phyloP scores from a whole-genome alignment of 2,797 vertebrate genomes.

The Peromyscus eremicus region DNA sequence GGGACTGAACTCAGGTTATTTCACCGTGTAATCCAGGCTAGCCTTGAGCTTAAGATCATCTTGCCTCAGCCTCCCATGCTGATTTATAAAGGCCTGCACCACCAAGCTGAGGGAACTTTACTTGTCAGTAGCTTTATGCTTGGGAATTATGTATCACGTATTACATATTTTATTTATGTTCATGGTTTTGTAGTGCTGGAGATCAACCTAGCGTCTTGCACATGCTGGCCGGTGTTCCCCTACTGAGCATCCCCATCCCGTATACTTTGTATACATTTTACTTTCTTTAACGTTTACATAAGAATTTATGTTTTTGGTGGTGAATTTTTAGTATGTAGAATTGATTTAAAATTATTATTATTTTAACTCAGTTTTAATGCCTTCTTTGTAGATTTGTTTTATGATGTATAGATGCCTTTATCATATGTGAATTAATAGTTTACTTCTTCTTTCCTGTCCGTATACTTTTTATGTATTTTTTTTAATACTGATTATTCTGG shows the following conservation, averaged over 20 bases:
- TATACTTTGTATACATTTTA: not conserved
- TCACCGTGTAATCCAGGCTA: not conserved
- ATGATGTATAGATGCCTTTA: not conserved
- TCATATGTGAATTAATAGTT: not conserved
- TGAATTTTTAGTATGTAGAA: not conserved
- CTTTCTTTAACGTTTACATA: not conserved
- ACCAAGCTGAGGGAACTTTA: not conserved
- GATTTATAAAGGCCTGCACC: not conserved
- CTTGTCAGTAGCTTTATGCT: slow-evolving; percentile 25
- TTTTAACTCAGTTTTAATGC: not conserved
- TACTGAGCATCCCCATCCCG: not conserved
- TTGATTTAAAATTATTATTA: not conserved
- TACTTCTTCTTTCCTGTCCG: not conserved
- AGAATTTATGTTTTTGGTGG: not conserved
- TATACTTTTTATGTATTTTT: not conserved
- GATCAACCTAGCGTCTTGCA: not conserved
- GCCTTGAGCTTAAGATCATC: not conserved
- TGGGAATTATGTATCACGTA: not conserved
- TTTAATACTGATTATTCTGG: not conserved
- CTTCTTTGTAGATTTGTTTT: slow-evolving; percentile 23
- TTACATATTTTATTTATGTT: not conserved
- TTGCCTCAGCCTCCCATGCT: not conserved
- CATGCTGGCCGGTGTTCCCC: not conserved
- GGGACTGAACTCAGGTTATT: not conserved
- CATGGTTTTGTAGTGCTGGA: not conserved